Evolutionary conservation across 2,113 vertebrate species (phyloP).

Genomic region (Peucedramus taeniatus): DNA sequence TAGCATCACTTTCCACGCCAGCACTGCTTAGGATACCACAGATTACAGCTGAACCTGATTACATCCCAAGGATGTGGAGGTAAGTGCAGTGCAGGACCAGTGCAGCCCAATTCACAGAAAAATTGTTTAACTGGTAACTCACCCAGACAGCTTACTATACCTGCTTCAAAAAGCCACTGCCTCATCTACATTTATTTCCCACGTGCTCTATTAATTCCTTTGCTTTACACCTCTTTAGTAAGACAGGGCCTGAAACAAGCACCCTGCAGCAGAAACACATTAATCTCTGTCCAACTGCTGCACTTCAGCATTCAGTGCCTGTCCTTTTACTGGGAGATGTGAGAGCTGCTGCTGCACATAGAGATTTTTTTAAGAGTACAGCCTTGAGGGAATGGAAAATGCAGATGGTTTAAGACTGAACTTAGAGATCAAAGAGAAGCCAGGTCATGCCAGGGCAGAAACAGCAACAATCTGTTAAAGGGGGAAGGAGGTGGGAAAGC

Average conservation of each 20-base stretch:
- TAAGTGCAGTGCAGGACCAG: not conserved
- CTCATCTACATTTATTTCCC: not conserved
- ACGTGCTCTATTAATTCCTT: not conserved
- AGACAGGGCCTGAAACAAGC: not conserved
- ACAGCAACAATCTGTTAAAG: not conserved
- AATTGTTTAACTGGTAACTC: not conserved
- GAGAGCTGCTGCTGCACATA: not conserved
- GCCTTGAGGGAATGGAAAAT: not conserved
- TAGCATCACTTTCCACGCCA: not conserved
- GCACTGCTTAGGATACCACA: not conserved
- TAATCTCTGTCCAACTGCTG: not conserved
- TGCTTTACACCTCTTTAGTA: not conserved
- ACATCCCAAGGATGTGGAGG: rapidly evolving
- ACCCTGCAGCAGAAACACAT: not conserved
- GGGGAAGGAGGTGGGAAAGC: not conserved
- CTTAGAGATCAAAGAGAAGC: not conserved
- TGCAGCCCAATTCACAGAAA: not conserved
- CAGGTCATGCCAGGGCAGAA: slow-evolving; percentile 25
- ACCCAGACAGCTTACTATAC: not conserved
- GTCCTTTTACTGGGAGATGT: not conserved
- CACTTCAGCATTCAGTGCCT: not conserved
- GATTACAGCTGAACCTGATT: not conserved
- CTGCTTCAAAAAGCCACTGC: not conserved
- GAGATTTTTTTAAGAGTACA: not conserved
- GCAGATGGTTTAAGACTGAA: slow-evolving; percentile 2